phyloP scores from a whole-genome alignment of 2,113 vertebrate genomes.

The Micronycteris hirsuta region DNA sequence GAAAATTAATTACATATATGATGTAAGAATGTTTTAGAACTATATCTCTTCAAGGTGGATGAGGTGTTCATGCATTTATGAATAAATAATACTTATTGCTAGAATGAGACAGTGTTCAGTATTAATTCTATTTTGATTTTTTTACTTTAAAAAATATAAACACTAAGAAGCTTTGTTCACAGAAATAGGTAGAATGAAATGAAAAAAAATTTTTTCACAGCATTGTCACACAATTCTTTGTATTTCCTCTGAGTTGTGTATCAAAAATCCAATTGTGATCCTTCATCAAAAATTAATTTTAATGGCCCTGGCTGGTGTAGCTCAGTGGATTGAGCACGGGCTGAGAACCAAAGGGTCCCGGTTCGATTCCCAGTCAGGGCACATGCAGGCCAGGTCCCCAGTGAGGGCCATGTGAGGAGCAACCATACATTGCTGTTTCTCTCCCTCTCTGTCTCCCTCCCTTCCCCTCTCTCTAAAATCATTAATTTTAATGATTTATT shows the following conservation, averaged over 20 bases:
- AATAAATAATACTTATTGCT: slow-evolving; percentile 2
- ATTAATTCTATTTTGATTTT: background rate
- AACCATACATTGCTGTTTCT: too few species aligned
- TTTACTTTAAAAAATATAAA: background rate
- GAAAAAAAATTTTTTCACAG: background rate
- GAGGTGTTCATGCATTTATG: slow-evolving; percentile 13
- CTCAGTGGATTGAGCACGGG: too few species aligned
- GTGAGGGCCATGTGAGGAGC: too few species aligned
- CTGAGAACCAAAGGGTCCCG: too few species aligned
- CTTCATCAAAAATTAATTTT: background rate
- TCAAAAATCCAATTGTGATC: background rate
- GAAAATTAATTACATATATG: slow-evolving; percentile 24
- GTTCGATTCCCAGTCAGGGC: too few species aligned
- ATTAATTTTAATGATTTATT: slow-evolving; percentile 44
- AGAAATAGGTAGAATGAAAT: background rate
- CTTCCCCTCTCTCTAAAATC: too few species aligned
- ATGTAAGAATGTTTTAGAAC: background rate
- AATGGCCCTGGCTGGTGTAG: too few species aligned
- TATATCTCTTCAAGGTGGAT: background rate
- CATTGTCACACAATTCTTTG: background rate
- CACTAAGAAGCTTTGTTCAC: background rate
- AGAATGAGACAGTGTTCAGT: background rate
- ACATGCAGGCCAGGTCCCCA: too few species aligned
- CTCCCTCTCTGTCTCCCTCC: too few species aligned
- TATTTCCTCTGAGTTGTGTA: slow-evolving; percentile 17